Evolutionary conservation across 23 tunicate genomes (phyloP).

Genomic region (Trididemnum clinides): DNA sequence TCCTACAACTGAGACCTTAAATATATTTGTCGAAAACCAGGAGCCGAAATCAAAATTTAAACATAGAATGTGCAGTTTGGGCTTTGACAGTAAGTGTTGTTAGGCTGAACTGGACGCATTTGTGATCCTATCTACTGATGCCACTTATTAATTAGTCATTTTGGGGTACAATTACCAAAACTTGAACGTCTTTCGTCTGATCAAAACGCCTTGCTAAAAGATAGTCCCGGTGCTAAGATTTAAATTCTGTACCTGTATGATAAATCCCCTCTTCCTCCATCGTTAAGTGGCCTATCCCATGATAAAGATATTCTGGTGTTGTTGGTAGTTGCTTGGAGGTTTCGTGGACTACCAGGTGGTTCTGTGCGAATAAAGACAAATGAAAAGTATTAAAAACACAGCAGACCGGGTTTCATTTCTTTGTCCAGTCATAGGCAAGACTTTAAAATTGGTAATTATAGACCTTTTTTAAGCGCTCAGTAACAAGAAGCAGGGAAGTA

Average conservation of each 20-base stretch:
- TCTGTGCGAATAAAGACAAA: constrained; percentile 24
- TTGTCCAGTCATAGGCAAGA: background rate
- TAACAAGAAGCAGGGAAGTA: background rate
- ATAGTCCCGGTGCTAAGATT: background rate
- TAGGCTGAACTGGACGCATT: too few species aligned
- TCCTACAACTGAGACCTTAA: too few species aligned
- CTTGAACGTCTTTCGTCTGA: too few species aligned
- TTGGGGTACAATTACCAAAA: too few species aligned
- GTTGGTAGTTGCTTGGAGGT: constrained; percentile 46
- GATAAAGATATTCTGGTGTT: constrained; percentile 49
- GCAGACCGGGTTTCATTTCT: background rate
- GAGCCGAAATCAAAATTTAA: too few species aligned
- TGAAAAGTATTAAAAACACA: background rate
- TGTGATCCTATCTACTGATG: too few species aligned
- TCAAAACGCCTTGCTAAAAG: too few species aligned
- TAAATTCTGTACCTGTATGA: constrained; percentile 55
- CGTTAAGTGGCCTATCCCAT: constrained; percentile 68
- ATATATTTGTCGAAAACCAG: too few species aligned
- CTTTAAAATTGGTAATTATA: background rate
- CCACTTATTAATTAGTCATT: too few species aligned
- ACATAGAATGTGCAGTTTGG: too few species aligned
- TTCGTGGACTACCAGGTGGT: constrained; percentile 62
- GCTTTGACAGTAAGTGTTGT: too few species aligned
- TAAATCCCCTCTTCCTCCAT: constrained; percentile 67
- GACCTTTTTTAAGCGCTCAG: too few species aligned